Conservation (phyloP, 2,888 invertebrate species). For the Ischnura elegans region DNA sequence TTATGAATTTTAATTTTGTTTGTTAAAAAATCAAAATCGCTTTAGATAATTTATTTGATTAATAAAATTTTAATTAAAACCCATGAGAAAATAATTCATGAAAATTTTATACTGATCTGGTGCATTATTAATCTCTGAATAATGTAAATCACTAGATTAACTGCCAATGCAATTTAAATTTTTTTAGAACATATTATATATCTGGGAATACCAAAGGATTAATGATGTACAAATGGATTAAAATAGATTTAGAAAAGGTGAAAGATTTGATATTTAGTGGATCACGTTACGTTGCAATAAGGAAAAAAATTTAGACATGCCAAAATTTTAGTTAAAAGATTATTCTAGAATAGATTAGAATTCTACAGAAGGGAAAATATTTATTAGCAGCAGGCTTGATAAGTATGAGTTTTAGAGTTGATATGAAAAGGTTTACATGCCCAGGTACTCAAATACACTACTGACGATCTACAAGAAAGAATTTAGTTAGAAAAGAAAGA, state of each 20-base stretch:
- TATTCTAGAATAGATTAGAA: neutral
- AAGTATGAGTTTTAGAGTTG: neutral
- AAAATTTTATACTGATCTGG: no score
- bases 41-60: no score
- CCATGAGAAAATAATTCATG: no score
- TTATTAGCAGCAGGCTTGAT: conserved; percentile 33
- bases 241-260: neutral
- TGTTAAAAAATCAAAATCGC: neutral
- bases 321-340: neutral
- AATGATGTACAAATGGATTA: no score
- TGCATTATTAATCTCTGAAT: no score
- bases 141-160: no score
- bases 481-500: conserved; percentile 23
- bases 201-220: no score
- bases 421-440: conserved; percentile 36
- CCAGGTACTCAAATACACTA: neutral
- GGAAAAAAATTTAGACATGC: neutral
- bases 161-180: no score
- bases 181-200: no score
- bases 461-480: conserved; percentile 15
- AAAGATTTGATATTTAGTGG: neutral
- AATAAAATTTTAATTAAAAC: no score
- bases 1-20: neutral
- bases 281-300: neutral
- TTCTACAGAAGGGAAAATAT: neutral